These are phyloP conservation scores for Drosophila lini DNA, from an alignment of 1,140 invertebrate genomes.

Conservation along the genomic window DNA sequence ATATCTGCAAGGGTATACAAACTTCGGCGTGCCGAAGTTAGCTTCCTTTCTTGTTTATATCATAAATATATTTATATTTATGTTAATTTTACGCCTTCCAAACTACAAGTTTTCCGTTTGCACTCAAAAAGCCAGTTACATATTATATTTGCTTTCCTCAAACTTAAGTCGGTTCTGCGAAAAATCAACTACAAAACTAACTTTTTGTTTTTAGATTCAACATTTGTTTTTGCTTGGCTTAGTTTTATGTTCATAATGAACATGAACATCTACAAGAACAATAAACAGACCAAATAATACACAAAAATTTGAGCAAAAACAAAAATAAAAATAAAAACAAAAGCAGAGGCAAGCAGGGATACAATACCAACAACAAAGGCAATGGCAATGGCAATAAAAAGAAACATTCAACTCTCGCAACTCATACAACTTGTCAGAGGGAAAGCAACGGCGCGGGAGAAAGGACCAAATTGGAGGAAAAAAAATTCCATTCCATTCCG, in stretches of 20 bases:
- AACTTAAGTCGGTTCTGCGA: conserved; percentile 23
- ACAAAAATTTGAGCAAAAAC: conserved; percentile 31
- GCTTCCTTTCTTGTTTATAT: too few relatives aligned
- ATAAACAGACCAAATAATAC: conserved; percentile 43
- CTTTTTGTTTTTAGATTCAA: conserved; percentile 18
- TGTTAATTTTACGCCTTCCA: not conserved
- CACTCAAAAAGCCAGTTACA: conserved; percentile 33
- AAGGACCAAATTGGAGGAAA: conserved; percentile 28
- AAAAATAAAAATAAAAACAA: conserved; percentile 17
- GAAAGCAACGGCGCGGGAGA: not conserved
- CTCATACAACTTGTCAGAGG: conserved; percentile 49
- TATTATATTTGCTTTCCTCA: conserved; percentile 23
- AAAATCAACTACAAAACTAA: conserved; percentile 46
- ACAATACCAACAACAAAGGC: conserved; percentile 32
- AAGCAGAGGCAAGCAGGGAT: not conserved
- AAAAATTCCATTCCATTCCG: conserved; percentile 24
- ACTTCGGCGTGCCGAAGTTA: too few relatives aligned
- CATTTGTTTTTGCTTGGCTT: conserved; percentile 38
- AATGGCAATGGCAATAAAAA: conserved; percentile 49
- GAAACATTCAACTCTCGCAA: conserved; percentile 59
- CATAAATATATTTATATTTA: not conserved
- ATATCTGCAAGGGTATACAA: too few relatives aligned
- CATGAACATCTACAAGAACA: conserved; percentile 50
- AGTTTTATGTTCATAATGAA: conserved; percentile 44
- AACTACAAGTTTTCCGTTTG: not conserved